Conservation (phyloP, 2,888 invertebrate species). For the Colletes collaris region DNA sequence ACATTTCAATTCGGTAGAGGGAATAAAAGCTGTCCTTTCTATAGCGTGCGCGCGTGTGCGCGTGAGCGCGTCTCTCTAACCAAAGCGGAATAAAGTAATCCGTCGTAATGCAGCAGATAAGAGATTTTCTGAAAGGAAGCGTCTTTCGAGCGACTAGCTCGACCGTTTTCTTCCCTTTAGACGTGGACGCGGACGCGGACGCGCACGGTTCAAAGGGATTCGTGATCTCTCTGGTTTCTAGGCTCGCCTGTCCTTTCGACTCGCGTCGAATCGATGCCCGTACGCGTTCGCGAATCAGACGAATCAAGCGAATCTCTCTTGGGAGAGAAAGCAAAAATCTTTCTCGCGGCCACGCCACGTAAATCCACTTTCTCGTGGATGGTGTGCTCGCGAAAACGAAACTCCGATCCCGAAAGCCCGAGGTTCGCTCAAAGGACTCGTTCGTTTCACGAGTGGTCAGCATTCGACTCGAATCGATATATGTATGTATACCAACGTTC, state of each 20-base stretch:
- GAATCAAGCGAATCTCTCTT: neutral
- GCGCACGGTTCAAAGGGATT: slow-evolving; percentile 32
- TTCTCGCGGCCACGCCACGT: slow-evolving; percentile 16
- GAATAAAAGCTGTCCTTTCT: neutral
- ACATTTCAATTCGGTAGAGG: too few relatives aligned
- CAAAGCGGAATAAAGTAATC: slow-evolving; percentile 20
- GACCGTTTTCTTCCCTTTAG: neutral
- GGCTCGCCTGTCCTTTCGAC: neutral
- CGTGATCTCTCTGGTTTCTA: neutral
- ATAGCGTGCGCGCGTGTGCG: neutral
- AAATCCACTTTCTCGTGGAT: slow-evolving; percentile 30
- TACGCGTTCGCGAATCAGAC: slow-evolving; percentile 8
- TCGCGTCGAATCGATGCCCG: neutral
- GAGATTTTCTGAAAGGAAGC: neutral
- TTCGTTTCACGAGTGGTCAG: slow-evolving; percentile 1
- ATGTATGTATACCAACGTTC: too few relatives aligned
- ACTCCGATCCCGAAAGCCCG: slow-evolving; percentile 12
- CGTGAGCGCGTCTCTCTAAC: neutral
- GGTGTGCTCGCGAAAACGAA: slow-evolving; percentile 4
- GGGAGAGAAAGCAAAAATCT: slow-evolving; percentile 26
- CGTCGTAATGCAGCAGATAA: slow-evolving; percentile 18
- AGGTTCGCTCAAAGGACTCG: neutral
- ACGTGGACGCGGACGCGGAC: neutral
- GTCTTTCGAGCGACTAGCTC: neutral
- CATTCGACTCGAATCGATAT: slow-evolving; percentile 3